Conservation (phyloP, 2,888 invertebrate species). For the Andrena trimmerana region DNA sequence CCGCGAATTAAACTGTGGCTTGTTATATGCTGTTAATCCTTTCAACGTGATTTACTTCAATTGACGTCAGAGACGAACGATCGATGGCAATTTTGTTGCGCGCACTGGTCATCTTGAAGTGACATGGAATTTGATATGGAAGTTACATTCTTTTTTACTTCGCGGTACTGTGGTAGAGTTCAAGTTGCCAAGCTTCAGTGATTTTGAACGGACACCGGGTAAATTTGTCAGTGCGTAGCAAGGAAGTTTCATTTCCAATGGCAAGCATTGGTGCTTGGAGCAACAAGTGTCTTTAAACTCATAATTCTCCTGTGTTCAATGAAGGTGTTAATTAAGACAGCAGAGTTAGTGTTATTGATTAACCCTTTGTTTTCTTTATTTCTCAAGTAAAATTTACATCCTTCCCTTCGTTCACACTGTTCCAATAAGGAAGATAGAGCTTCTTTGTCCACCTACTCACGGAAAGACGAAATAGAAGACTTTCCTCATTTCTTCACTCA, state of each 20-base stretch:
- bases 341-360: not conserved
- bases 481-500: not conserved
- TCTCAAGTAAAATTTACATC: not conserved
- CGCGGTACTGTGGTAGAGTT: not conserved
- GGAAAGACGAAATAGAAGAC: not conserved
- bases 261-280: not conserved
- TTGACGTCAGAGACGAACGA: slow-evolving; percentile 37
- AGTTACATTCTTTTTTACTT: not conserved
- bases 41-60: slow-evolving; percentile 43
- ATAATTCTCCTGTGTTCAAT: too few species aligned
- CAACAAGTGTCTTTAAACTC: slow-evolving; percentile 36
- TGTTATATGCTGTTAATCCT: slow-evolving; percentile 17
- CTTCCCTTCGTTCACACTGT: not conserved
- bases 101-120: not conserved
- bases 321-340: too few species aligned
- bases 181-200: not conserved
- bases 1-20: slow-evolving; percentile 18
- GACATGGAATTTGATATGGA: too few species aligned
- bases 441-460: too few species aligned
- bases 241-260: not conserved
- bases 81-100: slow-evolving; percentile 39
- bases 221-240: too few species aligned
- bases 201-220: slow-evolving; percentile 22
- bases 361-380: not conserved
- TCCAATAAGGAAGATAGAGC: too few species aligned